Conservation (phyloP, 2,888 invertebrate genomes). For the Cataglyphis rosenhaueri region DNA sequence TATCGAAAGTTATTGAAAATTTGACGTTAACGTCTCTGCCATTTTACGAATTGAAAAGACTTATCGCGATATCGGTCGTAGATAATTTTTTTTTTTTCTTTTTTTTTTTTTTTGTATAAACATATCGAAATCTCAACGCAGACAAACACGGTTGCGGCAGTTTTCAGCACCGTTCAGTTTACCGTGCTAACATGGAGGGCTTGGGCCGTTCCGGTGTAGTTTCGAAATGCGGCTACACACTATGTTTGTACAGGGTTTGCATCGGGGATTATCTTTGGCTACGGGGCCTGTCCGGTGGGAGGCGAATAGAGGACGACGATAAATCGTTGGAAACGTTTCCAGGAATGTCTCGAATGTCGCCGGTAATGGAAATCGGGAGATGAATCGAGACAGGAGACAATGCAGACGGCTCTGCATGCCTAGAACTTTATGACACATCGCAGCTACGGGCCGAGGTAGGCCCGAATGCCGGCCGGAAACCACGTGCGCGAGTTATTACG, state of each 20-base stretch:
- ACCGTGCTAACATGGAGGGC: conserved; percentile 24
- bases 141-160: conserved; percentile 34
- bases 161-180: conserved; percentile 44
- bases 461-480: conserved; percentile 27
- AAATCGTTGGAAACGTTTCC: conserved; percentile 65
- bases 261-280: conserved; percentile 61
- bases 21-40: neutral
- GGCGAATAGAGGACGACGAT: conserved; percentile 33
- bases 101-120: neutral
- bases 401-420: conserved; percentile 30
- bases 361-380: conserved; percentile 62
- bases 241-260: conserved; percentile 45
- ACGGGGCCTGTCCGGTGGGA: conserved; percentile 22
- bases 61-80: neutral
- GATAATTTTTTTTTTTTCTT: too few relatives aligned
- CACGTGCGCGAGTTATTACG: conserved; percentile 28
- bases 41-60: neutral
- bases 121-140: conserved; percentile 6
- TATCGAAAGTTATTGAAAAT: neutral
- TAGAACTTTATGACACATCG: conserved; percentile 51
- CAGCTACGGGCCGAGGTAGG: neutral
- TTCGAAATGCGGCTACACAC: conserved; percentile 37
- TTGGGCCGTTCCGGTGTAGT: neutral
- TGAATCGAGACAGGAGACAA: conserved; percentile 52
- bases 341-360: conserved; percentile 61